A percentile compares a stretch with the other conserved stretches of the same genome.
phyloP scores from a whole-genome alignment of 1,140 invertebrate genomes.

The Bombus difficillimus region DNA sequence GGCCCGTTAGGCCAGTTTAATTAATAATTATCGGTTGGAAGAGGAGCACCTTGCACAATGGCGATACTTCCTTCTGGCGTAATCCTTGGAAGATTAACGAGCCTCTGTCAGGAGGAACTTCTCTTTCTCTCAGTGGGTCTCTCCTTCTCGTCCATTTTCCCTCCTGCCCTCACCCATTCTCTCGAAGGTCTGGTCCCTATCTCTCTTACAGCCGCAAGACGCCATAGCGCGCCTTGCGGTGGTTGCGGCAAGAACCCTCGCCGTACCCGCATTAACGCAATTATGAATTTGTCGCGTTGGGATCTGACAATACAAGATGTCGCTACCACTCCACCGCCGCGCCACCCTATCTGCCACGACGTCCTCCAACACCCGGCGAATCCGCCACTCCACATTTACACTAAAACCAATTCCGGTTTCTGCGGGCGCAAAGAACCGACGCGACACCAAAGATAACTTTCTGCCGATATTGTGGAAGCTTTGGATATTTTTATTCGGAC shows the following conservation, averaged over 20 bases:
- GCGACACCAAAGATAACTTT: background rate
- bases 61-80: slow-evolving; percentile 72
- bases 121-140: slow-evolving; percentile 18
- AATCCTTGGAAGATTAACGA: slow-evolving; percentile 81
- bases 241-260: slow-evolving; percentile 75
- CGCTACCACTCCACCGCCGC: slow-evolving; percentile 66
- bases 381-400: slow-evolving; percentile 56
- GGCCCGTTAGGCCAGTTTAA: slow-evolving; percentile 70
- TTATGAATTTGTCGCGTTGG: slow-evolving; percentile 82
- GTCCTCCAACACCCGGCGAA: slow-evolving; percentile 54
- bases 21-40: slow-evolving; percentile 77
- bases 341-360: slow-evolving; percentile 45
- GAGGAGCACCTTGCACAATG: slow-evolving; percentile 70
- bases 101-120: slow-evolving; percentile 66
- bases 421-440: slow-evolving; percentile 40
- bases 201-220: slow-evolving; percentile 73
- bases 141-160: slow-evolving; percentile 21
- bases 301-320: slow-evolving; percentile 83
- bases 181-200: slow-evolving; percentile 34
- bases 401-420: slow-evolving; percentile 63
- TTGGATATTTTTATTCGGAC: background rate
- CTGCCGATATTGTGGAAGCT: too few relatives aligned
- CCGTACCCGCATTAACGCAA: slow-evolving; percentile 81
- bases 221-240: slow-evolving; percentile 77
- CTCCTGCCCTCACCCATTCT: slow-evolving; percentile 34